Base-by-base conservation (phyloP, 2,888 invertebrate species). In the Tethea ocularis region DNA sequence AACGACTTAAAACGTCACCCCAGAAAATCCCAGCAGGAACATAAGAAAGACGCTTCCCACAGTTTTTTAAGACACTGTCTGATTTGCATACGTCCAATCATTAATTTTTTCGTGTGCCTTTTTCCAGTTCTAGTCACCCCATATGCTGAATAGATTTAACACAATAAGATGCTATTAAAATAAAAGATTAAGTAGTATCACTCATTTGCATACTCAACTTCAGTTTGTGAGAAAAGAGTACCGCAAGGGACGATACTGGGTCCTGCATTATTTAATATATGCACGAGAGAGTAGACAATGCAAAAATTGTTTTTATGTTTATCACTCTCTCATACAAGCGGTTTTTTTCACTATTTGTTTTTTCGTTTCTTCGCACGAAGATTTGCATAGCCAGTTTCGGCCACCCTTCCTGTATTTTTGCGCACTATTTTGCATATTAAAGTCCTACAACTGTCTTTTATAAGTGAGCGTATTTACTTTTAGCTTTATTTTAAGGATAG, bases 91-190 rank as follows among this genome's bases (percentile, higher is more conserved):
- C 74, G 72, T 75, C 75, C 77, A 83, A 87, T 91, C 86, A 88
- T 91, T 91, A 93, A 89, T 92, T 90, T 91, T 83, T 80, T 75
- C 69, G 77, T 74, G 74, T 71, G 64, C 72, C 71, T 80, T 83
- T 86, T 86, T 83, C 78, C 74, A 78, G 77, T 80, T 78, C 79
- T 69, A 71, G 67, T 75, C 80, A 82, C 89, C 90, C 89, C 75
- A 84, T 82, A 80, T 66, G 67, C 68, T 84, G 80, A 84, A 90
- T 82, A 78, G 88, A 83, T 82, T 80, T 82, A 85, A 83, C 83
- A 92, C 90, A 93, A 93, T 87, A 87, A 82, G 90, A 89, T 87
- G 86, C 82, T 78, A 91, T 93, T 93, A 93, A 93, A 93, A 93
- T 92, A 93, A 93, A 93, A 90, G 93, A 93, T 91, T 87, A 87